Conservation (phyloP, 2,888 invertebrate genomes). For the Rhingia campestris region DNA sequence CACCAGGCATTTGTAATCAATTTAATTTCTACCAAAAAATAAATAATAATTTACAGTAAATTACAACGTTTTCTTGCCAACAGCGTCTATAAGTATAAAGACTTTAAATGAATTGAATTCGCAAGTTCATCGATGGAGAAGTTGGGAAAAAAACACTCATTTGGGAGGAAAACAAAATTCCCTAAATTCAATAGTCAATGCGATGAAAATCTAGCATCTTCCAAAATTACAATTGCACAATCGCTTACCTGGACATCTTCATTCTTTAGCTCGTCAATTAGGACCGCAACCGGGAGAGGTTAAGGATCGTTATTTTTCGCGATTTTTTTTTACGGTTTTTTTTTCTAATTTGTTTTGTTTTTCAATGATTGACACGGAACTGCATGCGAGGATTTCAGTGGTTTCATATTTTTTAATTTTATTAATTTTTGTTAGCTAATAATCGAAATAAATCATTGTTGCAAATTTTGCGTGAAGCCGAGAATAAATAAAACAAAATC, state of each 20-base stretch:
- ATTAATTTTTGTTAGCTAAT: constrained; percentile 54
- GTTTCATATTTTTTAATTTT: constrained; percentile 7
- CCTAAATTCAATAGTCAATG: constrained; percentile 22
- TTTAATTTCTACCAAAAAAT: constrained; percentile 1
- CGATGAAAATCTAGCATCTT: constrained; percentile 31
- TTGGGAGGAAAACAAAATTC: constrained; percentile 45
- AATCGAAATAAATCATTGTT: constrained; percentile 56
- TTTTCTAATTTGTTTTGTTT: not conserved
- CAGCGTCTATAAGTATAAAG: not conserved
- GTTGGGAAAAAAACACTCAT: constrained; percentile 40
- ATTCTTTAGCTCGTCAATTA: constrained; percentile 99
- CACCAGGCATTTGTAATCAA: constrained; percentile 46
- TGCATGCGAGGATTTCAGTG: constrained; percentile 38
- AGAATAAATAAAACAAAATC: constrained; percentile 58
- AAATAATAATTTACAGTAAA: constrained; percentile 24
- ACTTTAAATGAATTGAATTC: constrained; percentile 14
- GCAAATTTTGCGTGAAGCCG: constrained; percentile 56
- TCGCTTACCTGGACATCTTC: constrained; percentile 95
- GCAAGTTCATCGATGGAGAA: not conserved
- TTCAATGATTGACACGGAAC: constrained; percentile 28
- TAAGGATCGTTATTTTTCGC: too few species aligned
- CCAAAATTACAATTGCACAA: not conserved
- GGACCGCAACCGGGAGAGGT: constrained; percentile 99
- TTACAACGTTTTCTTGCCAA: not conserved
- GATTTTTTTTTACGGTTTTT: constrained; percentile 35